Evolutionary conservation across 2,113 vertebrate species (phyloP).

Genomic region (Odobenus rosmarus): DNA sequence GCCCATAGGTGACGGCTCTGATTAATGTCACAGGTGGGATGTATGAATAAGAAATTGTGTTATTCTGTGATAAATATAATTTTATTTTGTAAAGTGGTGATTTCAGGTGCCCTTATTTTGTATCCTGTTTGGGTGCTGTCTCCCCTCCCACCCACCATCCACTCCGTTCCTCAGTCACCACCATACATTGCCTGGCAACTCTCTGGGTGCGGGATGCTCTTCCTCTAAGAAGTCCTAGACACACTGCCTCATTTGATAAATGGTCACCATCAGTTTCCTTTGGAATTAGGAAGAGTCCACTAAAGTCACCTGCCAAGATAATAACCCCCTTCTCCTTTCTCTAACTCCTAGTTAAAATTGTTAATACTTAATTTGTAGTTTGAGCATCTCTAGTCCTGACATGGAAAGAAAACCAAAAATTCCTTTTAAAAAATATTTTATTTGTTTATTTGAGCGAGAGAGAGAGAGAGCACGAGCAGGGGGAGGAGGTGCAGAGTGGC

Average conservation of each 20-base stretch:
- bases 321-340: background rate
- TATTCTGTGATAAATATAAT: constrained; percentile 64
- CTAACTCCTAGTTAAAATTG: background rate
- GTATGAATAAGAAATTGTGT: constrained; percentile 63
- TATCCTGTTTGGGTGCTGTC: background rate
- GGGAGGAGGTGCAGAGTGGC: no score
- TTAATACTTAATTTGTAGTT: background rate
- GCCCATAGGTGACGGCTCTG: constrained; percentile 75
- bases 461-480: background rate
- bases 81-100: constrained; percentile 61
- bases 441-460: no score
- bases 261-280: background rate
- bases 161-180: background rate
- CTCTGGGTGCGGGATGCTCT: background rate
- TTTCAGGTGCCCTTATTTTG: background rate
- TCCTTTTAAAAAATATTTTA: background rate
- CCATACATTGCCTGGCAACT: background rate
- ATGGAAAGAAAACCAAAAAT: background rate
- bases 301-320: background rate
- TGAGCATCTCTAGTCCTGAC: background rate
- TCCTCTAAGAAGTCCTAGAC: background rate
- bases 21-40: constrained; percentile 81
- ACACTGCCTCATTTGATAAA: background rate
- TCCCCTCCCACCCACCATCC: background rate
- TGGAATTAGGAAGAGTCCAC: background rate